phyloP scores from a whole-genome alignment of 1,140 invertebrate species.

The Bombus vancouverensis region DNA sequence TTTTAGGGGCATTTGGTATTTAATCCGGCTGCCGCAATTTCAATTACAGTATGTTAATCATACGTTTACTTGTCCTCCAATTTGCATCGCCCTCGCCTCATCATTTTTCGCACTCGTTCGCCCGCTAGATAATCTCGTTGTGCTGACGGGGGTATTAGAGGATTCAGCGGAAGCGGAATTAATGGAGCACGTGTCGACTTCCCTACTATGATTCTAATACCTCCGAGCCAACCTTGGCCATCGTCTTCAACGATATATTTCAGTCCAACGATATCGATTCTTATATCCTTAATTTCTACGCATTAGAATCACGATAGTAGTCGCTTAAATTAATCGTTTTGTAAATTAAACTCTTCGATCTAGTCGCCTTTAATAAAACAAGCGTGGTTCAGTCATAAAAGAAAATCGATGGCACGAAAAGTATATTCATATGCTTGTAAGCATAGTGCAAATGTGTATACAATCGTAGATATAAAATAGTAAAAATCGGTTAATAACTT shows the following conservation, averaged over 20 bases:
- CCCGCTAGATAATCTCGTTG: not conserved
- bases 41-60: not conserved
- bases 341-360: not conserved
- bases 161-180: conserved; percentile 14
- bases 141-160: not conserved
- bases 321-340: not conserved
- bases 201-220: not conserved
- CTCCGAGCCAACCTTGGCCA: not conserved
- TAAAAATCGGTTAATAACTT: not conserved
- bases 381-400: not conserved
- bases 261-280: not conserved
- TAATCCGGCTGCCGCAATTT: not conserved
- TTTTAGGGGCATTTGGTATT: rapidly evolving
- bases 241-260: not conserved
- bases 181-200: not conserved
- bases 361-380: not conserved
- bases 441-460: not conserved
- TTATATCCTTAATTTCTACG: not conserved
- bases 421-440: not conserved
- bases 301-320: too few relatives aligned
- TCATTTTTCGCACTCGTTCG: not conserved
- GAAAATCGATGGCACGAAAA: not conserved
- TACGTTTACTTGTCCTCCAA: not conserved
- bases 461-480: not conserved
- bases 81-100: not conserved